A percentile compares a stretch with the other conserved stretches of the same genome.
Evolutionary conservation across 2,888 invertebrate genomes (phyloP).

Genomic region (Strigamia transsilvanica): DNA sequence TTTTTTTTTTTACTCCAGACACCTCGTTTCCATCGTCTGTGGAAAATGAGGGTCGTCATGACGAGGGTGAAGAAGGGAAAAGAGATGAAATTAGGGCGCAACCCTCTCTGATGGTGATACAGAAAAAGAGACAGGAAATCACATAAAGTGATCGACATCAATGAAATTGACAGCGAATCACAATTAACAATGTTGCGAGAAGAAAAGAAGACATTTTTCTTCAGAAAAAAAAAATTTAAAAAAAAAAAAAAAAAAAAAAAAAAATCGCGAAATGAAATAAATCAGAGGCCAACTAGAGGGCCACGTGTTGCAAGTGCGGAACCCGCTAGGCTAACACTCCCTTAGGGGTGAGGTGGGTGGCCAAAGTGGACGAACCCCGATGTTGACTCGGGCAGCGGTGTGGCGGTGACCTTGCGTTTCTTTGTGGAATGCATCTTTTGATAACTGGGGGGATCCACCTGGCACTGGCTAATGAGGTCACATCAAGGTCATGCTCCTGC

Average conservation of each 20-base stretch:
- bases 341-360: slow-evolving; percentile 10
- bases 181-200: slow-evolving; percentile 2
- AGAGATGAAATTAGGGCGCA: slow-evolving; percentile 46
- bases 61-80: background rate
- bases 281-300: slow-evolving; percentile 45
- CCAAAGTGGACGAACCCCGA: slow-evolving; percentile 9
- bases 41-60: slow-evolving; percentile 48
- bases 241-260: background rate
- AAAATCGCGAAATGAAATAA: slow-evolving; percentile 29
- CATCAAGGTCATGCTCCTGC: slow-evolving; percentile 49
- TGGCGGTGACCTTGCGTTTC: slow-evolving; percentile 46
- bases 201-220: background rate
- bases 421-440: slow-evolving; percentile 49
- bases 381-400: slow-evolving; percentile 41
- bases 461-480: slow-evolving; percentile 49
- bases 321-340: slow-evolving; percentile 4
- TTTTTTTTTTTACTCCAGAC: background rate
- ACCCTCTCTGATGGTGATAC: slow-evolving; percentile 12
- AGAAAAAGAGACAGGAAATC: slow-evolving; percentile 48
- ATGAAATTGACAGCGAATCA: slow-evolving; percentile 41
- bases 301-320: slow-evolving; percentile 43
- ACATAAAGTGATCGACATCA: slow-evolving; percentile 47
- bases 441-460: slow-evolving; percentile 49
- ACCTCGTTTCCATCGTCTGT: slow-evolving; percentile 39
- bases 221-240: background rate